Conservation (phyloP, 2,113 vertebrate genomes). For the Sebastes fasciatus region DNA sequence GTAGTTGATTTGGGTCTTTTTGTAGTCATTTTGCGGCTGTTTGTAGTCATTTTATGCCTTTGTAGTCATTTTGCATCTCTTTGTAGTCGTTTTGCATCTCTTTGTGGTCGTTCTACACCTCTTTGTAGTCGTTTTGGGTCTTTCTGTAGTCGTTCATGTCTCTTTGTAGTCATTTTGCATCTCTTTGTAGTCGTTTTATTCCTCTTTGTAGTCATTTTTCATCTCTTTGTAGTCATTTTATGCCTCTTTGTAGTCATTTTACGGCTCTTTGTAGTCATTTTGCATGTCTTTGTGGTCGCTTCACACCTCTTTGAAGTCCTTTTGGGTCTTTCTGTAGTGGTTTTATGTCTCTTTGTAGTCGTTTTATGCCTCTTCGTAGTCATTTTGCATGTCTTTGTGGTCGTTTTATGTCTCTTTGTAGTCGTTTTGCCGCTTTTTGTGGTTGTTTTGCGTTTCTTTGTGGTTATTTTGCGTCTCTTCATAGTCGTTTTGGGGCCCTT, state of each 20-base stretch:
- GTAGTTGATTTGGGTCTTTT: background rate
- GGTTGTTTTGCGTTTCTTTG: background rate
- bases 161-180: background rate
- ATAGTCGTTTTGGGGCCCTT: background rate
- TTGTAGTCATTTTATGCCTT: too few species aligned
- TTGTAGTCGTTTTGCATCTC: background rate
- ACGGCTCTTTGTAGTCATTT: background rate
- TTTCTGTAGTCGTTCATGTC: accelerated
- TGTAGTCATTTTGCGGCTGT: background rate
- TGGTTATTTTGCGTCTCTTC: too few species aligned
- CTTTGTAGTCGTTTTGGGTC: background rate
- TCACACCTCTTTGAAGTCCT: background rate
- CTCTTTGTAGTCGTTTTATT: background rate
- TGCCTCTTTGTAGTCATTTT: too few species aligned
- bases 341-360: background rate
- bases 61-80: background rate
- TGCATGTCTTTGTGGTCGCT: background rate
- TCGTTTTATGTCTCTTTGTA: background rate
- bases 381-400: background rate
- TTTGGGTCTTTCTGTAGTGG: background rate
- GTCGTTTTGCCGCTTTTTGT: background rate
- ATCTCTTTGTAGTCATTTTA: too few species aligned
- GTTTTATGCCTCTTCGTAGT: background rate
- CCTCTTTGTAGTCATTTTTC: too few species aligned
- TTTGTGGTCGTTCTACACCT: background rate